A percentile compares a stretch with the other conserved stretches of the same genome.
Evolutionary conservation across 2,797 vertebrate genomes (phyloP).

Genomic region (Oryzias dopingdopingensis): DNA sequence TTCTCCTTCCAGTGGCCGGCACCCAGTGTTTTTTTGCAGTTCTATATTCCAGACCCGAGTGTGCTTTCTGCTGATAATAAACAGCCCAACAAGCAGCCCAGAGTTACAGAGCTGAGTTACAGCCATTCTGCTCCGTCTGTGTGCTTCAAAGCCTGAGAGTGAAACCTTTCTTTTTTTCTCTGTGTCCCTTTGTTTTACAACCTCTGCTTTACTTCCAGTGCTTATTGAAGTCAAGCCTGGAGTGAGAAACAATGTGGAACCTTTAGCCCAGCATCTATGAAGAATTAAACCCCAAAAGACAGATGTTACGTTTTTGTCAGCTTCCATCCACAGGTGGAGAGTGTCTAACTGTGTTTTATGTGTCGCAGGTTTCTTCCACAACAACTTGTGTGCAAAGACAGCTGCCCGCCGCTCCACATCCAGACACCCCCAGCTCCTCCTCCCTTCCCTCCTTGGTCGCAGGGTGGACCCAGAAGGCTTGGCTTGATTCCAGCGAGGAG

Average conservation of each 20-base stretch:
- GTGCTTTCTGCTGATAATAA: conserved; percentile 73
- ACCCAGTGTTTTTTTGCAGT: conserved; percentile 53
- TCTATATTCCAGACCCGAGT: conserved; percentile 48
- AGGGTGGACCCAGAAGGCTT: conserved; percentile 51
- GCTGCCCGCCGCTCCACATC: conserved; percentile 26
- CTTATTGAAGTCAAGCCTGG: conserved; percentile 40
- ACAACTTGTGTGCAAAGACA: conserved; percentile 38
- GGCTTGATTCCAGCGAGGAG: conserved; percentile 66
- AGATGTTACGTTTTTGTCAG: conserved; percentile 57
- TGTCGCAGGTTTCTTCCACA: conserved; percentile 49
- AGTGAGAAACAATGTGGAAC: conserved; percentile 3
- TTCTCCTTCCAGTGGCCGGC: conserved; percentile 55
- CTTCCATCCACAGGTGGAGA: conserved; percentile 50
- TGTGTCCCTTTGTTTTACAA: conserved; percentile 42
- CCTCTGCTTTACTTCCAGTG: conserved; percentile 32
- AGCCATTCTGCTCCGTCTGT: conserved; percentile 22
- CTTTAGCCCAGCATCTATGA: conserved; percentile 43
- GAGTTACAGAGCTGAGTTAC: conserved; percentile 43
- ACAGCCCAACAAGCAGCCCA: conserved; percentile 38
- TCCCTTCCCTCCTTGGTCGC: conserved; percentile 19
- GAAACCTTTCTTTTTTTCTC: conserved; percentile 45
- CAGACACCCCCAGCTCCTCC: conserved; percentile 20
- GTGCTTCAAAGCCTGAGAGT: conserved; percentile 29
- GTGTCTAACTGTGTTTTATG: conserved; percentile 55
- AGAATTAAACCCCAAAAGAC: conserved; percentile 56